phyloP scores from a whole-genome alignment of 2,888 invertebrate species.

The Acleris laterana region DNA sequence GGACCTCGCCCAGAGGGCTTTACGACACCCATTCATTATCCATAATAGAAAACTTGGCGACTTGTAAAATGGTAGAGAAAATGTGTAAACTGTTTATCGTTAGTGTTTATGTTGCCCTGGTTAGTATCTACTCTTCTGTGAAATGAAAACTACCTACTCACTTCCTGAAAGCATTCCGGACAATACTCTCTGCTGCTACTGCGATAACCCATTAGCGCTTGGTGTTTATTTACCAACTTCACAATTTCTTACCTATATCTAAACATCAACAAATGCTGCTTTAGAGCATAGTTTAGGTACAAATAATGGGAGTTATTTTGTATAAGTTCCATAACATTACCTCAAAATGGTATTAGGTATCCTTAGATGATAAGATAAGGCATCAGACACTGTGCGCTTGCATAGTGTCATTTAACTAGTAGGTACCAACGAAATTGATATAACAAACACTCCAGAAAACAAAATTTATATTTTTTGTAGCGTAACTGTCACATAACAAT shows the following conservation, averaged over 20 bases:
- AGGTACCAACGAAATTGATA: too few relatives aligned
- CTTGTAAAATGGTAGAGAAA: constrained; percentile 25
- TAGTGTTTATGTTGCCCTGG: constrained; percentile 20
- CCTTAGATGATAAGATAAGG: too few relatives aligned
- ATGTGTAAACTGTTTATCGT: constrained; percentile 21
- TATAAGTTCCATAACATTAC: background rate
- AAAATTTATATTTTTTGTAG: too few relatives aligned
- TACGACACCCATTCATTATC: constrained; percentile 34
- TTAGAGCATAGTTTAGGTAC: too few relatives aligned
- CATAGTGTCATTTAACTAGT: too few relatives aligned
- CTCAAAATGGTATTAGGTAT: background rate
- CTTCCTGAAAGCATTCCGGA: constrained; percentile 5
- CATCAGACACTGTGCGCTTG: too few relatives aligned
- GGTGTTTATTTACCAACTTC: constrained; percentile 9
- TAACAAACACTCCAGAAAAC: too few relatives aligned
- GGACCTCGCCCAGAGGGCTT: constrained; percentile 50
- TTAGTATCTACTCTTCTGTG: constrained; percentile 18
- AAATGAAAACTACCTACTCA: constrained; percentile 8
- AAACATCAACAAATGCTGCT: too few relatives aligned
- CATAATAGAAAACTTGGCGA: constrained; percentile 34
- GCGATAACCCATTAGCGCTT: constrained; percentile 12
- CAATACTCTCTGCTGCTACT: constrained; percentile 3
- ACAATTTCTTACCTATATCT: background rate
- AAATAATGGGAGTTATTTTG: too few relatives aligned
- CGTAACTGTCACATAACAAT: too few relatives aligned